Evolutionary conservation across 1,140 invertebrate genomes (phyloP), one percentile per base, ranked within the genome.

Genomic region (Phenacoccus solenopsis): DNA sequence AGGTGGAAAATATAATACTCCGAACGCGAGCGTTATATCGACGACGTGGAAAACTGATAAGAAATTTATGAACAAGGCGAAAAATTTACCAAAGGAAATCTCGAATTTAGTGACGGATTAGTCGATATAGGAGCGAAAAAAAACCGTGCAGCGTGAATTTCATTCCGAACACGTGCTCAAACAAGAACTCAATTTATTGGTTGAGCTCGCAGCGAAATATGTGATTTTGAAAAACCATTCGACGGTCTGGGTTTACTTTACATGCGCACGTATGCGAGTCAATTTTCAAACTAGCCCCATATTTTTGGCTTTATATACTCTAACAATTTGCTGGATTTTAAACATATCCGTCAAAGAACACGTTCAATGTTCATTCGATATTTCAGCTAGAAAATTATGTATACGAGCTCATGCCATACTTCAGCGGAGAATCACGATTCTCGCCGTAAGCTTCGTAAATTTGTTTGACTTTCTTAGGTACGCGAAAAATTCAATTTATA

Each of bases 161-260:
- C 16, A 64, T 64, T 64, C 59, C 3, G 16, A 64, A 27, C 59
- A 64, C 59, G 59, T 64, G 10, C 21, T 64, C 59, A 27, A 64
- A 64, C 59, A 64, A 64, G 25, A 64, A 64, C 25, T 64, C 59
- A 27, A 64, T 64, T 64, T 64, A 64, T 64, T 64, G 59, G 59
- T 64, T 64, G 25, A 64, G 25, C 25, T 64, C 59, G 22, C 21
- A 27, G 59, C 25, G 21, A 64, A 64, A 64, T 64, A 27, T 64
- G 25, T 64, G 38, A 49, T 49, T 49, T 49, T n/a, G 38, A n/a
- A 9, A n/a, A 49, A 49, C 5, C 38, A 49, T 49, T 49, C 38
- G 38, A 16, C 38, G 38, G 30, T 32, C 5, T 32, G 5, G 30
- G 30, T 32, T 5, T 32, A 32, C n/a, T n/a, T n/a, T 32, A 32